Evolutionary conservation across 2,113 vertebrate genomes (phyloP), one percentile per base, ranked within the genome.

Genomic region (Neolamprologus devosi): DNA sequence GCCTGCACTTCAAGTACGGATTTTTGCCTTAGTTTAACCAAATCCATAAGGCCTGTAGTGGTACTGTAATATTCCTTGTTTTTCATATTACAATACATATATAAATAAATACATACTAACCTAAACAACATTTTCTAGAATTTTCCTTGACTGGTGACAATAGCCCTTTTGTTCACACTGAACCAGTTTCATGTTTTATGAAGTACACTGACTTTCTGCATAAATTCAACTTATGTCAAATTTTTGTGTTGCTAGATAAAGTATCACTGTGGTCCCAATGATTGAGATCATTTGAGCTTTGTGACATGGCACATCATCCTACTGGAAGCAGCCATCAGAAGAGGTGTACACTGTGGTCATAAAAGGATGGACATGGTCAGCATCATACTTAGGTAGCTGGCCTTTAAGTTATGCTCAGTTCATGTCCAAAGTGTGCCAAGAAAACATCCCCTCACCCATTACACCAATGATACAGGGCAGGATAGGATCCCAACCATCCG

Each of bases 171-270:
- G 9, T 65, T 65, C 60, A 65, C 30, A 65, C 2, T 65, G 60
- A 65, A 65, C 60, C 3, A 35, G 4, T 35, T 65, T 65, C 60
- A 65, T 63, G 30, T n/a, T 63, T 63, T 63, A 63, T 63, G 58
- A 63, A 63, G 58, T 63, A 35, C 58, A 35, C 30, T 63, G 58
- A 63, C 58, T 63, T 63, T 63, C 58, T 63, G 58, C 9, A 63
- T 0, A 63, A 63, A 35, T 0, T 63, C 30, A n/a, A 35, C 30
- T 63, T 2, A 35, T 63, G 58, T 63, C 58, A 63, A 63, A 0
- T 35, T 63, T n/a, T 35, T 63, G 58, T n/a, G 3, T 63, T 35
- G 58, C 30, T 0, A 63, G 30, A 63, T 63, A n/a, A 12, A 63
- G 58, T 57, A 57, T 57, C 55, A 28, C 55, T 57, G 23, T 35